These are phyloP conservation scores for Caenorhabditis doughertyi DNA, from an alignment of 2,888 invertebrate species.

Conservation along the genomic window DNA sequence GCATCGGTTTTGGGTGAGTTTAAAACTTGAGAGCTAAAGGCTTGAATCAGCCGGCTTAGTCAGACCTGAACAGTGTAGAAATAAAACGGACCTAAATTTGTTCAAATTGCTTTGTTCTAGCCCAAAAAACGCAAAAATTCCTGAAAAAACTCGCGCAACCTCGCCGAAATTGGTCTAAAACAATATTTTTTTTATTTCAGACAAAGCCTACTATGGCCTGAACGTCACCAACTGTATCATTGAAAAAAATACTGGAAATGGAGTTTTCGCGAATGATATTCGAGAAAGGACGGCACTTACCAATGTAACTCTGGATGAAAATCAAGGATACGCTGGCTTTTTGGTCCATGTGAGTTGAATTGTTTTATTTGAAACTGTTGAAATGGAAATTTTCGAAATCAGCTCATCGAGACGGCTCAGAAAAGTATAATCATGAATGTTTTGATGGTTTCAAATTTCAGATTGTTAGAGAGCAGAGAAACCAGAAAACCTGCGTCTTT, in stretches of 20 bases:
- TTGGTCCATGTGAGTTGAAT: slow-evolving; percentile 42
- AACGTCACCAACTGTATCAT: slow-evolving; percentile 91
- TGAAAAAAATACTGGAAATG: slow-evolving; percentile 93
- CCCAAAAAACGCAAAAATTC: background rate
- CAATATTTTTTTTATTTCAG: no score
- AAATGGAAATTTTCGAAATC: background rate
- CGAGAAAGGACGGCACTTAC: slow-evolving; percentile 84
- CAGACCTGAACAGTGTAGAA: no score
- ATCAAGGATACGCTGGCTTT: slow-evolving; percentile 80
- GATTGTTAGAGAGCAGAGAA: no score
- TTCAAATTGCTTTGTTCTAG: no score
- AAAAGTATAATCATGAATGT: background rate
- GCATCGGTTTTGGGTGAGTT: slow-evolving; percentile 77
- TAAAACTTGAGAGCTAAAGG: no score
- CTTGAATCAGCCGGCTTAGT: no score
- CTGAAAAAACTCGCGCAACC: no score
- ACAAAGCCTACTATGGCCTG: slow-evolving; percentile 87
- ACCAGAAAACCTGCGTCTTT: no score
- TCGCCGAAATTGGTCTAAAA: no score
- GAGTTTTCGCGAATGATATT: slow-evolving; percentile 93
- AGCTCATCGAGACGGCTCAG: background rate
- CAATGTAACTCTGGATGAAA: slow-evolving; percentile 81
- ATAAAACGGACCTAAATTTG: no score
- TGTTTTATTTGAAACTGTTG: no score
- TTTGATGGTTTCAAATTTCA: background rate